Conservation (phyloP, 2,888 invertebrate species). For the Macaria notata region DNA sequence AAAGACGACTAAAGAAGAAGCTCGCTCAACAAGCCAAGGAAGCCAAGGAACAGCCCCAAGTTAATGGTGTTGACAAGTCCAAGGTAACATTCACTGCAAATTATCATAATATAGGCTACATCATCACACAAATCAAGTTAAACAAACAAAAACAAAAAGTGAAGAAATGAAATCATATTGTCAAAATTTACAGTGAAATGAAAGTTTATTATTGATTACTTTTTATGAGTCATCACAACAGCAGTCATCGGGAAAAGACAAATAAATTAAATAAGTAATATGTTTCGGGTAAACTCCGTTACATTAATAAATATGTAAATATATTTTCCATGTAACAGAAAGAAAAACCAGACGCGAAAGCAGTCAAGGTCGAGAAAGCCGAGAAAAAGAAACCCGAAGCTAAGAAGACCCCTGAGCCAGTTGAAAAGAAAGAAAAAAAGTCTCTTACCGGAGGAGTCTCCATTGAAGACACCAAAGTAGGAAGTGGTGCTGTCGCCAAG, state of each 20-base stretch:
- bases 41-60: conserved; percentile 58
- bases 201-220: too few relatives aligned
- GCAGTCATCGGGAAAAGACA: too few relatives aligned
- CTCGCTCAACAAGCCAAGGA: conserved; percentile 59
- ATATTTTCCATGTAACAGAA: conserved; percentile 40
- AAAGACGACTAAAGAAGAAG: conserved; percentile 67
- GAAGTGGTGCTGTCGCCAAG: conserved; percentile 90
- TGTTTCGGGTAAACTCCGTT: too few relatives aligned
- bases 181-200: too few relatives aligned
- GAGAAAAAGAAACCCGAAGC: conserved; percentile 38
- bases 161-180: too few relatives aligned
- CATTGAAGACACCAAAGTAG: conserved; percentile 90
- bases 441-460: conserved; percentile 89
- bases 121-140: too few relatives aligned
- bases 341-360: conserved; percentile 46
- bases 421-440: conserved; percentile 78
- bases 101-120: too few relatives aligned
- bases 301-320: too few relatives aligned
- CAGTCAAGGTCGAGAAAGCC: neutral
- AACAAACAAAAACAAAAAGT: too few relatives aligned
- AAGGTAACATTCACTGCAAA: neutral
- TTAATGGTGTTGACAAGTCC: conserved; percentile 73
- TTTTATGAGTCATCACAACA: too few relatives aligned
- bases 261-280: too few relatives aligned
- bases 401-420: conserved; percentile 54